These are phyloP conservation scores for Oscheius sp. DNA, from an alignment of 2,888 invertebrate species.

Conservation along the genomic window DNA sequence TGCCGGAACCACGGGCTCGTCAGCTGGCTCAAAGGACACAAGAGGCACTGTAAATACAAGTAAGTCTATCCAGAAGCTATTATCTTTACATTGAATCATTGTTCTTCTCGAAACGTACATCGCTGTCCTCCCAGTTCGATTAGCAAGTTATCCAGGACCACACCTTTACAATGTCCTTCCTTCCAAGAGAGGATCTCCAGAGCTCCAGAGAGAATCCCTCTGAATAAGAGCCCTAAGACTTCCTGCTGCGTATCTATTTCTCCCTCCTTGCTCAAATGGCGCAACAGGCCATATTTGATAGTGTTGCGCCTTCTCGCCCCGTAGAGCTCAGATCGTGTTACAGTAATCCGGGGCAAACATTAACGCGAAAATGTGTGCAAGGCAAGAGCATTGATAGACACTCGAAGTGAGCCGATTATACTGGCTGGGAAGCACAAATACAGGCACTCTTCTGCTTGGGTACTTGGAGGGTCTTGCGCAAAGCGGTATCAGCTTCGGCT, in stretches of 20 bases:
- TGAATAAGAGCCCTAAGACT: too few species aligned
- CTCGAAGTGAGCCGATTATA: conserved; percentile 41
- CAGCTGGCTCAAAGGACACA: conserved; percentile 86
- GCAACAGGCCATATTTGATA: conserved; percentile 24
- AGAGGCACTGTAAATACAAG: conserved; percentile 91
- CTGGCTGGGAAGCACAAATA: conserved; percentile 39
- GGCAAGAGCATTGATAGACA: conserved; percentile 33
- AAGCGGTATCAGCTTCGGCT: neutral
- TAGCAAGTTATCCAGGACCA: too few species aligned
- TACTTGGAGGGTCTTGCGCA: conserved; percentile 6
- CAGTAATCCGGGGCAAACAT: conserved; percentile 37
- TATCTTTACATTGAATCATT: too few species aligned
- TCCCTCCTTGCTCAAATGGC: neutral
- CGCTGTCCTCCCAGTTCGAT: too few species aligned
- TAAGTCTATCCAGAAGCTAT: conserved; percentile 40
- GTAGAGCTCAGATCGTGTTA: conserved; percentile 21
- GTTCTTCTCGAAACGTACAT: too few species aligned
- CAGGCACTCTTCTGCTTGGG: conserved; percentile 15
- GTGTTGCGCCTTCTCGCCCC: conserved; percentile 32
- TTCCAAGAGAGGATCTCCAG: too few species aligned
- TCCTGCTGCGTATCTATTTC: neutral
- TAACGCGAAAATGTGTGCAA: conserved; percentile 17
- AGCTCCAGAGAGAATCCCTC: too few species aligned
- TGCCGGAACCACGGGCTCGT: conserved; percentile 98
- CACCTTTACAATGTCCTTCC: too few species aligned